Evolutionary conservation across 2,888 invertebrate genomes (phyloP).

Genomic region (Eugnorisma glareosa): DNA sequence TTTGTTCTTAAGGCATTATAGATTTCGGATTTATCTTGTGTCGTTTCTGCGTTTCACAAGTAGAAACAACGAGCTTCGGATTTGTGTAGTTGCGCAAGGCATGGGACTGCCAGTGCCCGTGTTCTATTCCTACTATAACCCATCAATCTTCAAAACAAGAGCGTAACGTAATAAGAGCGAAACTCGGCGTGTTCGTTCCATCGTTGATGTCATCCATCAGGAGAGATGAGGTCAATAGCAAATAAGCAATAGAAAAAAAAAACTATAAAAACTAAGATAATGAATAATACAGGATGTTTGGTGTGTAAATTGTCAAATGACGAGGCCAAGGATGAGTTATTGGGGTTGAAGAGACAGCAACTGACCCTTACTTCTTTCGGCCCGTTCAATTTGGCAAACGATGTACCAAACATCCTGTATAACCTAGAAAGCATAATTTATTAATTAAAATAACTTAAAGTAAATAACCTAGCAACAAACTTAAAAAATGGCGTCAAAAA

Average conservation of each 20-base stretch:
- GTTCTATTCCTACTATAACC: not conserved
- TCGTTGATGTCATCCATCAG: not conserved
- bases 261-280: not conserved
- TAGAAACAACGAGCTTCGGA: not conserved
- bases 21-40: not conserved
- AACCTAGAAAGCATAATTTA: not conserved
- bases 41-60: not conserved
- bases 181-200: not conserved
- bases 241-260: too few relatives aligned
- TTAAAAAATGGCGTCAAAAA: too few relatives aligned
- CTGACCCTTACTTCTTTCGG: not conserved
- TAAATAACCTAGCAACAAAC: too few relatives aligned
- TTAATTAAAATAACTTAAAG: too few relatives aligned
- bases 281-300: not conserved
- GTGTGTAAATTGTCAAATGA: too few relatives aligned
- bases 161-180: too few relatives aligned
- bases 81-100: not conserved
- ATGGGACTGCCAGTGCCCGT: not conserved
- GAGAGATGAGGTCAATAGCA: not conserved
- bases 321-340: not conserved
- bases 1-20: not conserved
- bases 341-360: not conserved
- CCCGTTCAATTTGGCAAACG: not conserved
- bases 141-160: not conserved
- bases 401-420: not conserved